Base-by-base conservation (phyloP, 2,797 vertebrate genomes). In the Alca torda region DNA sequence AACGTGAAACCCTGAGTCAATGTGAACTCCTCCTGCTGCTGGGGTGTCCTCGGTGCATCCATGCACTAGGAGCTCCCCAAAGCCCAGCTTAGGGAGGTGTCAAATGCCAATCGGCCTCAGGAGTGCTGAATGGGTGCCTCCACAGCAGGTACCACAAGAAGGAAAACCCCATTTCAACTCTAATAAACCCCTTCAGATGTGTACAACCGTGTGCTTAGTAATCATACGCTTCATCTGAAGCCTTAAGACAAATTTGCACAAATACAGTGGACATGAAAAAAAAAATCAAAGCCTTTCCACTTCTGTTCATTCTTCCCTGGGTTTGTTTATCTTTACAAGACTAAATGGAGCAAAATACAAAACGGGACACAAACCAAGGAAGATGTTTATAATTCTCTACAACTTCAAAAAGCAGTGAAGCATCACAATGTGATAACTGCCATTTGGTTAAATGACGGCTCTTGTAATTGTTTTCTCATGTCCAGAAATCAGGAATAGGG, bases 321-420 rank as follows among this genome's bases (percentile, higher is more conserved):
- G 30, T 45, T 78, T 81, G 39, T 45, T 90, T 41, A 63, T 76
- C 64, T 89, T 67, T 41, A 60, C 16, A 46, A 74, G 31, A 28
- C 5, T 60, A 39, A 80, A 39, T 16, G 43, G 65, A 79, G 24
- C 19, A 53, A 89, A 94, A 73, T 10, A 31, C 2, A 64, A 82
- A 77, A 5, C 1, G 46, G 64, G 83, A 74, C 57, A 48, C 4
- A 63, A 64, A 54, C 20, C 14, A 37, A 64, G 63, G 41, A 35
- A 2, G 3, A 43, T 8, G n/a, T 24, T 43, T 68, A 1, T 31
- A 31, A 72, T 53, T 60, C 45, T 45, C 20, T 57, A 20, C 28
- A 53, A 56, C 60, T 94, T 83, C 86, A 84, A 64, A 92, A 82
- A 76, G 77, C 83, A 84, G 21, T 1, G 28, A 46, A 93, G 45